phyloP scores from a whole-genome alignment of 2,888 invertebrate species.

The Scaptomyza parva region DNA sequence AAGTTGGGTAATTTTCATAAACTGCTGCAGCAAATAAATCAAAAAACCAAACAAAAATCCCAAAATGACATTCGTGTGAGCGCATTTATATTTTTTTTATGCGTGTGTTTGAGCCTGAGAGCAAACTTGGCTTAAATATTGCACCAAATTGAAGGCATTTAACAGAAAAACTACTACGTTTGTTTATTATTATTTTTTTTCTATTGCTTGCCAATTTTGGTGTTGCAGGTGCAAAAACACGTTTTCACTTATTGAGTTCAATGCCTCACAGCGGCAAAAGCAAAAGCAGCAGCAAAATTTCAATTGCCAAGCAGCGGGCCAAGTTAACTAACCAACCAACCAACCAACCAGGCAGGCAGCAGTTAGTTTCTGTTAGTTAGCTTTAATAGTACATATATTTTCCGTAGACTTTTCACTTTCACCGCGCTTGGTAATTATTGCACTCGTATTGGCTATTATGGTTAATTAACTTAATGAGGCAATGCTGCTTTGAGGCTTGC shows the following conservation, averaged over 20 bases:
- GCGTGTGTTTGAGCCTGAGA: constrained; percentile 25
- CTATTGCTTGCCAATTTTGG: constrained; percentile 47
- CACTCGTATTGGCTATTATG: constrained; percentile 56
- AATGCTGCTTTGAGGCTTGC: constrained; percentile 10
- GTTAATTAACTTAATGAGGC: constrained; percentile 61
- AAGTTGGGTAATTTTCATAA: constrained; percentile 22
- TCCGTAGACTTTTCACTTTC: constrained; percentile 75
- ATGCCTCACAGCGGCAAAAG: constrained; percentile 57
- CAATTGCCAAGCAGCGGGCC: constrained; percentile 46
- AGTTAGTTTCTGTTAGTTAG: too few species aligned
- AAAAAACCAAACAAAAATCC: constrained; percentile 3
- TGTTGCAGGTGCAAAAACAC: constrained; percentile 60
- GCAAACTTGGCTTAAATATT: constrained; percentile 25
- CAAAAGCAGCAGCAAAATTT: constrained; percentile 22
- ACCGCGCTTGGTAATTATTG: constrained; percentile 55
- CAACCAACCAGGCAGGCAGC: constrained; percentile 10
- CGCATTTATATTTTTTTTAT: constrained; percentile 35
- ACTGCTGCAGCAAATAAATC: constrained; percentile 36
- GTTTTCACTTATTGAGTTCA: constrained; percentile 67
- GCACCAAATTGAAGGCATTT: constrained; percentile 19
- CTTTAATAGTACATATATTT: too few species aligned
- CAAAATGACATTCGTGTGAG: constrained; percentile 32
- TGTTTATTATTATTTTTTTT: neutral
- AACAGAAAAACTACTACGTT: constrained; percentile 2
- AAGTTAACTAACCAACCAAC: constrained; percentile 56